A percentile compares a stretch with the other conserved stretches of the same genome.
Conservation (phyloP, 2,113 vertebrate genomes). For the Bothrops jararaca region DNA sequence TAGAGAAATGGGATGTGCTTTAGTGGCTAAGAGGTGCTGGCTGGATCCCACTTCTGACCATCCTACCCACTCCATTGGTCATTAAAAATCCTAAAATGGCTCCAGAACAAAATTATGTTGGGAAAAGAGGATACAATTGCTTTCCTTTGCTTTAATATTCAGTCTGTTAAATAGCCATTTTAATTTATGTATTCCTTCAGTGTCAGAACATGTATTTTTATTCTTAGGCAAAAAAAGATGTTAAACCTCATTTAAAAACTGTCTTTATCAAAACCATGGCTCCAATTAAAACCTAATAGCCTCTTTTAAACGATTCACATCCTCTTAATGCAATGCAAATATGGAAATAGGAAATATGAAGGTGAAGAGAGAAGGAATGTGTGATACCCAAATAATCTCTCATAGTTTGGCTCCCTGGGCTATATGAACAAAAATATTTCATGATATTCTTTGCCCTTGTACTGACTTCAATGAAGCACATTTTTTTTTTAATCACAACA, state of each 20-base stretch:
- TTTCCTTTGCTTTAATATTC: not conserved
- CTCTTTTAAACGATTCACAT: not conserved
- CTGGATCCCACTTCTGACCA: not conserved
- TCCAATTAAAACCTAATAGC: not conserved
- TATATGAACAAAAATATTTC: not conserved
- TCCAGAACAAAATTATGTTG: not conserved
- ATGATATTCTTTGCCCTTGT: constrained; percentile 17
- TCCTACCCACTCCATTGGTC: not conserved
- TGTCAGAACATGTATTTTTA: not conserved
- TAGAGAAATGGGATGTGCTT: not conserved
- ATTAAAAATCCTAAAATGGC: not conserved
- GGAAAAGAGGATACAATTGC: not conserved
- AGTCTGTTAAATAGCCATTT: not conserved
- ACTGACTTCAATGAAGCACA: not conserved
- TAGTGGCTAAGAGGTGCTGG: not conserved
- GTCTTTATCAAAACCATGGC: not conserved
- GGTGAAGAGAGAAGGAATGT: not conserved
- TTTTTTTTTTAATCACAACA: not conserved
- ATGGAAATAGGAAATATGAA: not conserved
- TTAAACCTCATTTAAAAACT: not conserved
- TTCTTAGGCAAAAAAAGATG: not conserved
- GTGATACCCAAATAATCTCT: not conserved
- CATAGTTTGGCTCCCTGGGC: not conserved
- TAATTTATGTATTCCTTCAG: not conserved
- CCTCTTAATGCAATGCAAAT: not conserved